Base-by-base conservation (phyloP, 2,797 vertebrate species). In the Yasuhikotakia modesta region DNA sequence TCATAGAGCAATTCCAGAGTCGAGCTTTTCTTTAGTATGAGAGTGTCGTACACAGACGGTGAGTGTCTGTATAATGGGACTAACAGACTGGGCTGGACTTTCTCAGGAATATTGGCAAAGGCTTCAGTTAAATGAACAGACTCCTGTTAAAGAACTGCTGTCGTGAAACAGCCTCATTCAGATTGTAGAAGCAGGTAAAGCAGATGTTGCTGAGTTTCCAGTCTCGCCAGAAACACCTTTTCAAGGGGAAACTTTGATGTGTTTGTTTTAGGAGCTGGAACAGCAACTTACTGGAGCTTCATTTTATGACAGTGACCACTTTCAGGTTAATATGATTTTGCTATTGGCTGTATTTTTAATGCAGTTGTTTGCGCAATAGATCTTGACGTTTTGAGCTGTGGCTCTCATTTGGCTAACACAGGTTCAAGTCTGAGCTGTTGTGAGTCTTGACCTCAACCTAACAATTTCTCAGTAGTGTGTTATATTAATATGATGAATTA, bases 121-220 rank as follows among this genome's bases (percentile, higher is more conserved):
- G 17, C 13, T 60, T 27, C 35, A 64, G 60, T 39, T 77, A 61
- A 61, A 50, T 46, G 14, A 50, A n/a, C 35, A 76, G 52, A 13
- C 22, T 50, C 22, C 27, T 12, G 35, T 58, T 79, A 72, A 83
- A 75, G n/a, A 75, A 39, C 73, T 64, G 27, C 24, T 48, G 79
- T 63, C 35, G 32, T 27, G 1, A 65, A 45, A 77, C 45, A 61
- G 45, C n/a, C 21, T 83, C 68, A 63, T 72, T 81, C 24, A 48
- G 24, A 72, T 75, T 67, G 32, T 32, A 45, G 22, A 32, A 64
- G 61, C 22, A 43, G 21, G 76, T 72, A 60, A 35, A 81, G 52
- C 61, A 77, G 69, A 81, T 72, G 46, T 71, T 61, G 35, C 35
- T 48, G 46, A 71, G 61, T 27, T 46, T 32, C 21, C 32, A 50